phyloP scores from a whole-genome alignment of 1,140 invertebrate genomes.

The Trissolcus basalis region DNA sequence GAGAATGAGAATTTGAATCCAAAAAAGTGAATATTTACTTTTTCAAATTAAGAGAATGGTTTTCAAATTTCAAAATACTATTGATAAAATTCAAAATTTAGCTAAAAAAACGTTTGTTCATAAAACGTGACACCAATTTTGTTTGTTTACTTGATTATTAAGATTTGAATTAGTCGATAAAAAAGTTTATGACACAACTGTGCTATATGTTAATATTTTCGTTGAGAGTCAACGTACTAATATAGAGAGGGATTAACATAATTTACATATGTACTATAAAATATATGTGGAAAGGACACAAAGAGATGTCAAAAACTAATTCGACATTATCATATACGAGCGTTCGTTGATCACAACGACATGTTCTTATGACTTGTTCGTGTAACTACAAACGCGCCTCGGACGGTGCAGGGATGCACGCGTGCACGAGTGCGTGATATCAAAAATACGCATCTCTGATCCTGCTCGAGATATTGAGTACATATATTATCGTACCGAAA shows the following conservation, averaged over 20 bases:
- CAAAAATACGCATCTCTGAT: slow-evolving; percentile 72
- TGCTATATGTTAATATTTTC: too few species aligned
- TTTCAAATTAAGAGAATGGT: too few species aligned
- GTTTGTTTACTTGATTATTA: too few species aligned
- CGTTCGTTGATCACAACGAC: slow-evolving; percentile 45
- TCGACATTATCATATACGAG: slow-evolving; percentile 44
- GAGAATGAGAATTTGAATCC: too few species aligned
- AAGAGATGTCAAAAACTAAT: slow-evolving; percentile 54
- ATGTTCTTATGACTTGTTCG: slow-evolving; percentile 53
- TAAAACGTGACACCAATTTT: too few species aligned
- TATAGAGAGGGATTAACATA: neutral
- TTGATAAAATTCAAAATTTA: too few species aligned
- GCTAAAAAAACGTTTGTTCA: too few species aligned
- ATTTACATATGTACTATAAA: slow-evolving; percentile 19
- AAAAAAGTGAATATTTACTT: too few species aligned
- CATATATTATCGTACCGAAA: slow-evolving; percentile 70
- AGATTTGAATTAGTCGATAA: too few species aligned
- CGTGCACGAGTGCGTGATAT: slow-evolving; percentile 74
- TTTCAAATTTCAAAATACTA: too few species aligned
- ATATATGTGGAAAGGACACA: slow-evolving; percentile 12
- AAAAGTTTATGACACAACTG: too few species aligned
- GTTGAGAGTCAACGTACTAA: neutral
- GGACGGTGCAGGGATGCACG: slow-evolving; percentile 57
- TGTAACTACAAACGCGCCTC: slow-evolving; percentile 53
- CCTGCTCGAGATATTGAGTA: slow-evolving; percentile 68